Base-by-base conservation (phyloP, 64 coral and sea anemone species). In the Hydrozoanthus tunicans region DNA sequence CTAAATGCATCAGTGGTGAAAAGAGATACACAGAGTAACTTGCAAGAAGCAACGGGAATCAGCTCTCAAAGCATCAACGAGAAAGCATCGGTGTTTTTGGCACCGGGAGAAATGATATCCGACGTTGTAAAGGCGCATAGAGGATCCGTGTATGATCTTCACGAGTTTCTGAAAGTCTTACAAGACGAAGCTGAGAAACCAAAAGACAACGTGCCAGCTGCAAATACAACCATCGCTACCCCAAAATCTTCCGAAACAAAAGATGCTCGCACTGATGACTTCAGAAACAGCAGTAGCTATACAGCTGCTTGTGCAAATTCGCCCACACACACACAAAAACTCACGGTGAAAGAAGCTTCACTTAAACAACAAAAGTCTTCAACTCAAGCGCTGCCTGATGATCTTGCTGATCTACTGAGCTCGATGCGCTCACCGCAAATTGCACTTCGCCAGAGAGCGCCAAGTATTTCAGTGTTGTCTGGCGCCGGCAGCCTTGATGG, bases 121-220 rank as follows among this genome's bases (percentile, higher is more conserved):
- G 57, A 78, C 7, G n/a, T 53, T 5, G 59, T 64, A 64, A 53
- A 89, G 27, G 66, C 56, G 25, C 91, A 83, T 10, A 72, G 82
- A 51, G 92, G 86, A 7, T 94, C 95, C 2, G 81, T 81, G 26
- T 83, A 94, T 68, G 84, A 90, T 83, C 65, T 95, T 5, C 90
- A 77, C 2, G 91, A 95, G 59, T 93, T 95, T 51, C 56, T 95
- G 76, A 53, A 66, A 51, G 59, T 93, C 51, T 85, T 93, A 78
- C 91, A 95, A 15, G 69, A 83, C 4, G 94, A 93, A 60, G 60
- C 79, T 62, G 86, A 93, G 6, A 64, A 83, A 59, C 24, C 4
- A 14, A 72, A 62, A 27, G 65, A 77, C 15, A 7, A 57, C n/a
- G 70, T 27, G 10, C 12, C 53, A 55, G 4, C 4, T 7, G 6